A percentile compares a stretch with the other conserved stretches of the same genome.
These are phyloP conservation scores for Clinocottus analis DNA, from an alignment of 2,113 vertebrate genomes.

Conservation along the genomic window DNA sequence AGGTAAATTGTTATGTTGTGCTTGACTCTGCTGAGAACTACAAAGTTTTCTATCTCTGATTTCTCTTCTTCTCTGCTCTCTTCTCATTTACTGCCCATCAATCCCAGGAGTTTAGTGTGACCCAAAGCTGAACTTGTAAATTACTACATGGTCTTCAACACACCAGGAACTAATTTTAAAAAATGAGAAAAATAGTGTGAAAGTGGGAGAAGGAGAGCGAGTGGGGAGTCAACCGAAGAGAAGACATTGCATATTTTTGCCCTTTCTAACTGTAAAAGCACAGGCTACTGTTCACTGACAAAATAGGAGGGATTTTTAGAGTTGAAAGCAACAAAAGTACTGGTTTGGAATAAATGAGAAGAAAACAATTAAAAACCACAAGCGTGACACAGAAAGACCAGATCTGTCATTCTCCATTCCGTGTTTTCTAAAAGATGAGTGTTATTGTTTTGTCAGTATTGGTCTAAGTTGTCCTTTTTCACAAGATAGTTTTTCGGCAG, in stretches of 20 bases:
- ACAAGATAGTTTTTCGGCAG: background rate
- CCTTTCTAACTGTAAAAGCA: slow-evolving; percentile 12
- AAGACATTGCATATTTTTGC: background rate
- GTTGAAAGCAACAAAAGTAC: background rate
- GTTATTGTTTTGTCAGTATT: slow-evolving; percentile 18
- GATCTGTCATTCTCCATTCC: slow-evolving; percentile 4
- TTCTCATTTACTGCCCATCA: background rate
- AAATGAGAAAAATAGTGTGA: slow-evolving; percentile 17
- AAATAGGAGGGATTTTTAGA: background rate
- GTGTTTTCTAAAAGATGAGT: background rate
- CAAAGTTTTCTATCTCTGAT: slow-evolving; percentile 22
- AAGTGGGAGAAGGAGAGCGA: background rate
- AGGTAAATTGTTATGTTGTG: slow-evolving; percentile 49
- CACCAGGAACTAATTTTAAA: slow-evolving; percentile 53
- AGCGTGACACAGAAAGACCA: background rate
- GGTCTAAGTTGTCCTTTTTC: background rate
- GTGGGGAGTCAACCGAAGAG: background rate
- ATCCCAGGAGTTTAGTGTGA: slow-evolving; percentile 41
- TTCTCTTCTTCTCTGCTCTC: slow-evolving; percentile 4
- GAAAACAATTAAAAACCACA: slow-evolving; percentile 16
- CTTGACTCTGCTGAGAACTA: slow-evolving; percentile 15
- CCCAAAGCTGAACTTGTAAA: slow-evolving; percentile 58
- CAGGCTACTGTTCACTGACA: background rate
- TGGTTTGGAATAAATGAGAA: slow-evolving; percentile 3
- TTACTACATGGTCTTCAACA: slow-evolving; percentile 37